A percentile compares a stretch with the other conserved stretches of the same genome.
These are phyloP conservation scores for Sorex maritimensis DNA, from an alignment of 2,797 vertebrate genomes.

Conservation along the genomic window DNA sequence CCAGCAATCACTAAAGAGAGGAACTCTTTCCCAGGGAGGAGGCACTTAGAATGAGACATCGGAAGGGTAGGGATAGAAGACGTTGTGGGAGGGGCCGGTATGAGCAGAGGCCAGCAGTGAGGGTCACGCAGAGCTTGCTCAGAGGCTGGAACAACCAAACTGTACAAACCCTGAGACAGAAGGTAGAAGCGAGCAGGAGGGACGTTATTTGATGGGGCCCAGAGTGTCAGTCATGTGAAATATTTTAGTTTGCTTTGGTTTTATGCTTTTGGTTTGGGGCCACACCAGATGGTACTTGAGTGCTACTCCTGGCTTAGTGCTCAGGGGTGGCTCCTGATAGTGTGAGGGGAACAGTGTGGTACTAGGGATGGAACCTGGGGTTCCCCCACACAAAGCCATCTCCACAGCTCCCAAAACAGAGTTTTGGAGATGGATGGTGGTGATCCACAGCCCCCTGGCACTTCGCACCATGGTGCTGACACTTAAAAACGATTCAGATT, in stretches of 20 bases:
- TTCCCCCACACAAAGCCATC: too few relatives aligned
- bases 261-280: too few relatives aligned
- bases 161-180: constrained; percentile 43
- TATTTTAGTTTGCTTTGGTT: background rate
- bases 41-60: constrained; percentile 37
- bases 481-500: background rate
- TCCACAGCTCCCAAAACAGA: background rate
- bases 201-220: background rate
- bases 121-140: background rate
- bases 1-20: constrained; percentile 4
- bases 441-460: background rate
- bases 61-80: background rate
- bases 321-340: too few relatives aligned
- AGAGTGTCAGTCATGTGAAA: constrained; percentile 23
- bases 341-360: too few relatives aligned
- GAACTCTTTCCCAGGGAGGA: background rate
- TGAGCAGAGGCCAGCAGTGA: background rate
- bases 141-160: background rate
- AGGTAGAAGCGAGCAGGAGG: background rate
- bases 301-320: too few relatives aligned
- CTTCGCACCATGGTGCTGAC: background rate
- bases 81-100: background rate
- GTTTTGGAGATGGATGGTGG: background rate
- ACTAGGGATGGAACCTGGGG: too few relatives aligned
- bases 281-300: too few relatives aligned